These are phyloP conservation scores for Micronisus gabar DNA, from an alignment of 2,113 vertebrate genomes.

Conservation along the genomic window DNA sequence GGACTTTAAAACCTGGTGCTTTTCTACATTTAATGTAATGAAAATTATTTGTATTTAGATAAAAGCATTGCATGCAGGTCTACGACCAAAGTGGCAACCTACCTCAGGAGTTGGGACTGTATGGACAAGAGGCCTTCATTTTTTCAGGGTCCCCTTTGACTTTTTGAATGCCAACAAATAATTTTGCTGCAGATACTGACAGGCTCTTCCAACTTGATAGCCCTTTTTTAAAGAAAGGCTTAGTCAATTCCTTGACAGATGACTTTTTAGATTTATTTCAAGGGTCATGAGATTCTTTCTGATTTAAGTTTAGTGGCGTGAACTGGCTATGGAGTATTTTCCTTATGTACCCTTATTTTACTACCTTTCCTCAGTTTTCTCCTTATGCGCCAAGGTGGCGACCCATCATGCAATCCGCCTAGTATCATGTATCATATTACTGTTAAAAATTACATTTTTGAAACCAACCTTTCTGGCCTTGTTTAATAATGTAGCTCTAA, in stretches of 20 bases:
- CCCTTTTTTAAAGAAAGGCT: not conserved
- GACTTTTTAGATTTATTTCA: not conserved
- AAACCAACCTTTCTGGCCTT: not conserved
- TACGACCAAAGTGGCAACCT: not conserved
- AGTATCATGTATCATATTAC: accelerated
- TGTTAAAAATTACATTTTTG: not conserved
- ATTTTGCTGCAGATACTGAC: not conserved
- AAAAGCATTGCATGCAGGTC: not conserved
- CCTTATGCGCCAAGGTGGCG: not conserved
- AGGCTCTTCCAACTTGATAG: not conserved
- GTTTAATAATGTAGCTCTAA: not conserved
- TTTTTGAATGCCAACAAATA: not conserved
- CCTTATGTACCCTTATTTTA: not conserved
- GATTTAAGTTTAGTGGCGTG: not conserved
- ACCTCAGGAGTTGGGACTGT: not conserved
- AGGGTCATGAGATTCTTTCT: not conserved
- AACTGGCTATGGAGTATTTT: not conserved
- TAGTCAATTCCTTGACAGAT: not conserved
- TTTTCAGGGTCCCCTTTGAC: not conserved
- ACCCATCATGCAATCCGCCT: not conserved
- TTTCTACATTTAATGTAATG: not conserved
- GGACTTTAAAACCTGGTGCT: not conserved
- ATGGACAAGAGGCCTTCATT: not conserved
- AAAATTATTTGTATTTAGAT: not conserved
- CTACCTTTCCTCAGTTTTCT: not conserved